A percentile compares a stretch with the other conserved stretches of the same genome.
Evolutionary conservation across 1,140 invertebrate species (phyloP).

Genomic region (Dufourea novaeangliae): DNA sequence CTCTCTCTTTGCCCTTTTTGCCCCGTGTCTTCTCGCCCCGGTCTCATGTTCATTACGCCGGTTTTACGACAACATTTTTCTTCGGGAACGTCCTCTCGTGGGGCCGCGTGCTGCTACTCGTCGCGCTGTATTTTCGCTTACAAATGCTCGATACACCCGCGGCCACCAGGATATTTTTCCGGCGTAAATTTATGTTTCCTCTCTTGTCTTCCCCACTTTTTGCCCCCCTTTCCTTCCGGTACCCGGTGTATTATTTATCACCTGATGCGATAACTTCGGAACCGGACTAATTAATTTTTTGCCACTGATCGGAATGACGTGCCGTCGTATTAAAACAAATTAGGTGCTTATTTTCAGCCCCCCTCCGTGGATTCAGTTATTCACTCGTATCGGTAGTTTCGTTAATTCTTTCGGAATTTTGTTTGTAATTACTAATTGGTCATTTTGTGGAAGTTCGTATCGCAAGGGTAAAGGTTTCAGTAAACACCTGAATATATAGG

Average conservation of each 20-base stretch:
- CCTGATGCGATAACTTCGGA: neutral
- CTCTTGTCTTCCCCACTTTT: neutral
- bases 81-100: slow-evolving; percentile 4
- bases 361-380: neutral
- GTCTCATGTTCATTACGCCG: slow-evolving; percentile 54
- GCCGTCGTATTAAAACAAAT: neutral
- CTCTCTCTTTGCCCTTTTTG: neutral
- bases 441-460: no score
- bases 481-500: no score
- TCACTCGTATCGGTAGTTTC: neutral
- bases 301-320: neutral
- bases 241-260: slow-evolving; percentile 9
- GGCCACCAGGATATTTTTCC: slow-evolving; percentile 17
- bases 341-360: neutral
- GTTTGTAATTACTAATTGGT: no score
- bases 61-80: slow-evolving; percentile 60
- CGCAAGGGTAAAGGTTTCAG: no score
- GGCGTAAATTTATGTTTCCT: slow-evolving; percentile 12
- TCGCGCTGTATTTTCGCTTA: slow-evolving; percentile 32
- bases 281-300: slow-evolving; percentile 20
- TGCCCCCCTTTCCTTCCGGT: neutral
- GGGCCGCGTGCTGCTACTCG: neutral
- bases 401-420: no score
- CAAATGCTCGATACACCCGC: slow-evolving; percentile 22
- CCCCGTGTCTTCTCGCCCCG: slow-evolving; percentile 6